phyloP scores from a whole-genome alignment of 2,888 invertebrate genomes.

The Clistopyga incitator region DNA sequence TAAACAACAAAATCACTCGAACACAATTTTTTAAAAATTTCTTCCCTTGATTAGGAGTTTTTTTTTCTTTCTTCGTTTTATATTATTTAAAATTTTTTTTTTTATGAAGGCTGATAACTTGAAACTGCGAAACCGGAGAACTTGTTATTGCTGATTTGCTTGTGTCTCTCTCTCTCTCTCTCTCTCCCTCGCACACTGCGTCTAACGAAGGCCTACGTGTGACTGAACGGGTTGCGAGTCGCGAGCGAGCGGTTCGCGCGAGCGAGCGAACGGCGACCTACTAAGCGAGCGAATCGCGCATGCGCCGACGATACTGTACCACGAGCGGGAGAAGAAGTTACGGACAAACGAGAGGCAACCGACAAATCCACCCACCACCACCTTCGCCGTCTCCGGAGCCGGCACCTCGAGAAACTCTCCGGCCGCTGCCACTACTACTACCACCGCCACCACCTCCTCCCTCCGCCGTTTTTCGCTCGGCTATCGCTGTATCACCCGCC shows the following conservation, averaged over 20 bases:
- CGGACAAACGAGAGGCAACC: slow-evolving; percentile 60
- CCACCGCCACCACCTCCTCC: slow-evolving; percentile 3
- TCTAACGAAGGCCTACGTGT: slow-evolving; percentile 71
- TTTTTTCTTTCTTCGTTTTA: no score
- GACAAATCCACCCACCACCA: slow-evolving; percentile 71
- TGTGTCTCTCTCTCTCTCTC: neutral
- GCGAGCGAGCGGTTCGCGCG: slow-evolving; percentile 72
- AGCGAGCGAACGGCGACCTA: slow-evolving; percentile 74
- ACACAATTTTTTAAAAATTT: no score
- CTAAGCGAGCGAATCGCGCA: slow-evolving; percentile 72
- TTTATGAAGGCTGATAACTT: slow-evolving; percentile 16
- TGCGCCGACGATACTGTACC: slow-evolving; percentile 61
- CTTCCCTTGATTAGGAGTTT: no score
- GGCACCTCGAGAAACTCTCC: slow-evolving; percentile 58
- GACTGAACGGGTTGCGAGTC: slow-evolving; percentile 69
- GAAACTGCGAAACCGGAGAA: slow-evolving; percentile 48
- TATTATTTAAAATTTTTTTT: neutral
- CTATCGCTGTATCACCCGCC: slow-evolving; percentile 21
- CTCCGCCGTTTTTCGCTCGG: slow-evolving; percentile 10
- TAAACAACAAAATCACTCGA: neutral
- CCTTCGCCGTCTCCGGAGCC: slow-evolving; percentile 50
- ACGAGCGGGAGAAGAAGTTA: slow-evolving; percentile 43
- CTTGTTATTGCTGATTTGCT: neutral
- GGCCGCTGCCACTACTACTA: slow-evolving; percentile 63
- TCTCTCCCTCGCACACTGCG: slow-evolving; percentile 60